Evolutionary conservation across 1,140 invertebrate genomes (phyloP), one percentile per base, ranked within the genome.

Genomic region (Orchesella cincta): DNA sequence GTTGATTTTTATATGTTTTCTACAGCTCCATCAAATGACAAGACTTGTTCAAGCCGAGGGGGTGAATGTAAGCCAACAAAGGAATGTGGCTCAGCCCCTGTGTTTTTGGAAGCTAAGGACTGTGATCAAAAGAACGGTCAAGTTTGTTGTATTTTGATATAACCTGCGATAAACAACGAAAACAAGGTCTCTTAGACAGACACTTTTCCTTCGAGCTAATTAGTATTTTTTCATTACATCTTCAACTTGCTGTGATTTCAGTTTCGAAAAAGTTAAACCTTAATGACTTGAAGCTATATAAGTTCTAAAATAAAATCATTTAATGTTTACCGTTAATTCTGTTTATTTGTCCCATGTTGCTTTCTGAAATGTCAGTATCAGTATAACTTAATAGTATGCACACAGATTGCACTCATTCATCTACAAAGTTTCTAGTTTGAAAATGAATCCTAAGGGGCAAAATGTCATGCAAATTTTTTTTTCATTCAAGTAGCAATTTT

Each of bases 111-210:
- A 1, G 75, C 36, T 0, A 73, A 34, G 31, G 79, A 80, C n/a
- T 80, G 79, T 51, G 74, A 77, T 34, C 14, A 39, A 0, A 26
- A 26, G 8, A 72, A 74, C 20, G 79, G 75, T 18, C 46, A 76
- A 80, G 52, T 75, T 18, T 80, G 79, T 33, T 80, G 79, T 74
- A 71, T 80, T 52, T 73, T 52, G 2, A 23, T 80, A 3, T 80
- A 75, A 73, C 57, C 33, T 39, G 39, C 1, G 29, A 74, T 8
- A 12, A 12, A 12, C 28, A 23, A 23, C 23, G 12, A 12, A n/a
- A n/a, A 23, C 12, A 64, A 12, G 57, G 39, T n/a, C n/a, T n/a
- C n/a, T n/a, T n/a, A n/a, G n/a, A n/a, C n/a, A n/a, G n/a, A n/a
- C n/a, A n/a, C n/a, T n/a, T n/a, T n/a, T n/a, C n/a, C n/a, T n/a